Conservation (phyloP, 1,140 invertebrate genomes). For the Apolygus lucorum region DNA sequence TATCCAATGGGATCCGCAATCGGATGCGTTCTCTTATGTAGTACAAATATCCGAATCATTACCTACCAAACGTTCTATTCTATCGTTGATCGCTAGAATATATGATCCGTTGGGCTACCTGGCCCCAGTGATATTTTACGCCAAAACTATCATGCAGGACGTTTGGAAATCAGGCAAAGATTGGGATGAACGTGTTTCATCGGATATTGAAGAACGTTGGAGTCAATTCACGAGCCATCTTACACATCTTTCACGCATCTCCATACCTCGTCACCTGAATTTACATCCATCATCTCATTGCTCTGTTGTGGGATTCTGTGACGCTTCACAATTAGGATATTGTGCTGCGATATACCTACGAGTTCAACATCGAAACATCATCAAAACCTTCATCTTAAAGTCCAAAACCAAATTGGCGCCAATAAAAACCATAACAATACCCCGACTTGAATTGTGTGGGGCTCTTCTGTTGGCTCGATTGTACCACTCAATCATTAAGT, state of each 20-base stretch:
- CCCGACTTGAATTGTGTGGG: conserved; percentile 38
- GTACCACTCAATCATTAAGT: conserved; percentile 17
- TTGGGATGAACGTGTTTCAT: conserved; percentile 12
- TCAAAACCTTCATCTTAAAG: conserved; percentile 32
- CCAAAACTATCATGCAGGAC: conserved; percentile 7
- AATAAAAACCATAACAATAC: conserved; percentile 37
- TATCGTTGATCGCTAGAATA: conserved; percentile 4
- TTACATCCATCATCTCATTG: too few relatives aligned
- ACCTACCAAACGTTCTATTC: conserved; percentile 1
- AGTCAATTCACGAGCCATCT: too few relatives aligned
- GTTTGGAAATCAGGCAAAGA: neutral
- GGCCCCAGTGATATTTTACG: neutral
- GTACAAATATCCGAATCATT: neutral
- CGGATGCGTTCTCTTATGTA: conserved; percentile 1
- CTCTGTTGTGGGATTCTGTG: conserved; percentile 35
- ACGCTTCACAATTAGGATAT: conserved; percentile 35
- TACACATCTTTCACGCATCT: too few relatives aligned
- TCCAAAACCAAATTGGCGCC: conserved; percentile 40
- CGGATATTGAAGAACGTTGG: neutral
- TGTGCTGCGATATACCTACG: conserved; percentile 33
- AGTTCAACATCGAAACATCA: neutral
- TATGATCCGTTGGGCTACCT: conserved; percentile 14
- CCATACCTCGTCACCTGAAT: conserved; percentile 15
- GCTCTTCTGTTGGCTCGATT: conserved; percentile 34
- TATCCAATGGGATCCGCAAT: conserved; percentile 12